Evolutionary conservation across 1,140 invertebrate genomes (phyloP).

Genomic region (Drosophila sp.): DNA sequence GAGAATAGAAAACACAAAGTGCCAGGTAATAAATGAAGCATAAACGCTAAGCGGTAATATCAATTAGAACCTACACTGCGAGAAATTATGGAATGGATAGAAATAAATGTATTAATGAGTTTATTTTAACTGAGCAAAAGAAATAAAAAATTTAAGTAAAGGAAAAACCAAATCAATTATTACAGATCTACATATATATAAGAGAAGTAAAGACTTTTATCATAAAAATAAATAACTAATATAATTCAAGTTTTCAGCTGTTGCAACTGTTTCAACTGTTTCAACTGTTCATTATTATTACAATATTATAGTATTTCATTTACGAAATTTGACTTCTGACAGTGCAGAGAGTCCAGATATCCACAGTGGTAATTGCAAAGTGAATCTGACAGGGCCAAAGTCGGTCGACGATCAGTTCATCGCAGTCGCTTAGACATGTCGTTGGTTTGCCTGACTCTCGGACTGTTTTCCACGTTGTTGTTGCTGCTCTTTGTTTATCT

Average conservation of each 20-base stretch:
- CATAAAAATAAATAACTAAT: no score
- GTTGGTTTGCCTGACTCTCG: conserved; percentile 31
- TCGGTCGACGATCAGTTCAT: conserved; percentile 29
- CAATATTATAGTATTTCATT: no score
- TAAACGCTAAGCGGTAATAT: conserved; percentile 8
- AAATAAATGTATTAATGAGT: not conserved
- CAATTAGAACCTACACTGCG: conserved; percentile 32
- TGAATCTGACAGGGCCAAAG: not conserved
- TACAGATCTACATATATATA: no score
- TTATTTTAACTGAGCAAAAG: not conserved
- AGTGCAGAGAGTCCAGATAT: conserved; percentile 3
- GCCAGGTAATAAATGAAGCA: not conserved
- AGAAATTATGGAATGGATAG: no score
- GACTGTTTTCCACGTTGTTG: not conserved
- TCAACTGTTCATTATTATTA: no score
- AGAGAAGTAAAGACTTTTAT: no score
- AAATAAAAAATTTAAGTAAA: not conserved
- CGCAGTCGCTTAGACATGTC: conserved; percentile 21
- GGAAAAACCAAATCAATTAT: no score
- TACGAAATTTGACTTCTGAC: not conserved
- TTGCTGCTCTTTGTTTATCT: conserved; percentile 27
- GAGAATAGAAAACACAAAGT: not conserved
- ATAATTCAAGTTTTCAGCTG: no score
- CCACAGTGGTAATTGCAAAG: not conserved
- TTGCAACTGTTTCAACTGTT: no score